phyloP scores from a whole-genome alignment of 1,140 invertebrate species.

The Zaprionus inermis region DNA sequence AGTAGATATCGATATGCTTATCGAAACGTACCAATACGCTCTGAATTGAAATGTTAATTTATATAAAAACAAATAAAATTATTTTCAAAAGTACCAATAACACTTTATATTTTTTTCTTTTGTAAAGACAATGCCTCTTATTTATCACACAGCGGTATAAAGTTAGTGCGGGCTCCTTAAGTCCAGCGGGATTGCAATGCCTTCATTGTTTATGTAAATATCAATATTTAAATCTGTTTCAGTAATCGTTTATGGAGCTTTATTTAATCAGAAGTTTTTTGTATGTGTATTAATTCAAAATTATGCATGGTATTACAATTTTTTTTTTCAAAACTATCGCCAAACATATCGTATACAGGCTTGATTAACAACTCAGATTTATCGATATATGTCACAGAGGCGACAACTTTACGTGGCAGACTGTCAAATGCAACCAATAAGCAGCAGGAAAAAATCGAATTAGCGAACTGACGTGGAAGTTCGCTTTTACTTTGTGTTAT shows the following conservation, averaged over 20 bases:
- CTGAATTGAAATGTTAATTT: background rate
- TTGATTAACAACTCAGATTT: background rate
- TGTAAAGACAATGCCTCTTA: background rate
- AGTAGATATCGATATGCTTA: background rate
- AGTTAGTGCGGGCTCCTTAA: background rate
- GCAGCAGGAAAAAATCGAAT: slow-evolving; percentile 70
- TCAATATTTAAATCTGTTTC: background rate
- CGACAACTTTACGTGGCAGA: slow-evolving; percentile 77
- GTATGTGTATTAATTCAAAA: background rate
- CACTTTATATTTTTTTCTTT: background rate
- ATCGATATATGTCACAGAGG: slow-evolving; percentile 38
- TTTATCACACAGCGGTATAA: background rate
- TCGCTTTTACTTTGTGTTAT: slow-evolving; percentile 66
- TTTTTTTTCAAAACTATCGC: slow-evolving; percentile 4
- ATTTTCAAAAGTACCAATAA: background rate
- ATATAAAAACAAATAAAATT: background rate
- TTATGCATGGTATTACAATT: background rate
- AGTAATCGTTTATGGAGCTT: background rate
- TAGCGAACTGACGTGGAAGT: slow-evolving; percentile 83
- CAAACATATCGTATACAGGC: slow-evolving; percentile 15
- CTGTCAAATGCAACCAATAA: slow-evolving; percentile 67
- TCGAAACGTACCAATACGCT: background rate
- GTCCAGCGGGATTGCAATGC: background rate
- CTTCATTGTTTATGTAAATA: background rate
- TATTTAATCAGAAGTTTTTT: background rate